Conservation (phyloP, 2,888 invertebrate genomes). For the Drosophila lacicola region DNA sequence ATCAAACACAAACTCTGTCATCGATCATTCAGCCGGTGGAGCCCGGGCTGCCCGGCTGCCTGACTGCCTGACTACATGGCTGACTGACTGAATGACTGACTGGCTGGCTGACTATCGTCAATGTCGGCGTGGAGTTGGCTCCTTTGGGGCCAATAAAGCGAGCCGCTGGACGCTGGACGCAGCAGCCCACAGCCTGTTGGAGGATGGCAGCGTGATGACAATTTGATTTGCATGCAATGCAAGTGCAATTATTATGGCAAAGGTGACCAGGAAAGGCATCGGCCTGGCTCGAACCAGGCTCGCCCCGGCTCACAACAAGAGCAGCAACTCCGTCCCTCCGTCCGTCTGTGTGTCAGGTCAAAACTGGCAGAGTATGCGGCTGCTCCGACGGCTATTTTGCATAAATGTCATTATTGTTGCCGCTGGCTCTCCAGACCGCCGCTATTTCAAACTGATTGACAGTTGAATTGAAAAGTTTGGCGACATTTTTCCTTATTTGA, state of each 20-base stretch:
- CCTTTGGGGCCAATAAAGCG: conserved; percentile 80
- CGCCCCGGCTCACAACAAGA: conserved; percentile 39
- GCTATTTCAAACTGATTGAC: conserved; percentile 84
- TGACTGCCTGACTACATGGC: conserved; percentile 26
- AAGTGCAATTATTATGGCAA: conserved; percentile 84
- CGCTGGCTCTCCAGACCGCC: conserved; percentile 70
- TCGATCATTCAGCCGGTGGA: conserved; percentile 78
- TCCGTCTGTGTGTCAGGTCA: conserved; percentile 24
- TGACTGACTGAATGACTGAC: conserved; percentile 29
- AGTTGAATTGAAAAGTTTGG: conserved; percentile 84
- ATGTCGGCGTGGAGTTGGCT: conserved; percentile 51
- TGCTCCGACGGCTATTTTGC: conserved; percentile 66
- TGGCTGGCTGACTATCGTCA: conserved; percentile 54
- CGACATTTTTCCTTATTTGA: conserved; percentile 84
- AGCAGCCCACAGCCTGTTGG: conserved; percentile 23
- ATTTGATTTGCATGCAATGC: conserved; percentile 84
- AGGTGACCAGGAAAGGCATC: conserved; percentile 70
- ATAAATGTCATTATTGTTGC: conserved; percentile 81
- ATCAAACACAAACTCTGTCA: conserved; percentile 83
- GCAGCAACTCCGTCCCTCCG: conserved; percentile 6
- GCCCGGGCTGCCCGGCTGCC: background rate
- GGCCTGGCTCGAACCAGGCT: conserved; percentile 17
- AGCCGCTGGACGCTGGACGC: conserved; percentile 61
- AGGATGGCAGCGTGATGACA: conserved; percentile 81
- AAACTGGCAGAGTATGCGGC: conserved; percentile 30